Percentiles rank a stretch among this genome's conserved stretches.
Conservation (phyloP, 2,797 vertebrate genomes). For the Typhlichthys eigenmanni region DNA sequence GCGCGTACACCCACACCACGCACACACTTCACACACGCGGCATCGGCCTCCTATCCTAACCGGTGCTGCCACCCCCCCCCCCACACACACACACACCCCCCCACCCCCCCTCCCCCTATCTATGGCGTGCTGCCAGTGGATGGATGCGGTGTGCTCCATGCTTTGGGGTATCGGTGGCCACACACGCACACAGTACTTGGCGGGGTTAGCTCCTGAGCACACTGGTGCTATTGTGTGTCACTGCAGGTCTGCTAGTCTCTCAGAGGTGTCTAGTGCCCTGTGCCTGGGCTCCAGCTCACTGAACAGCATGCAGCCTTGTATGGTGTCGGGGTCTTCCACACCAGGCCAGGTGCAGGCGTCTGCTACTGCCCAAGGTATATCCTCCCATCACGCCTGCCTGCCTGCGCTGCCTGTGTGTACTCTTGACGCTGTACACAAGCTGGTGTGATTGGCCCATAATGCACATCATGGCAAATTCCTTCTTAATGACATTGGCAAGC, state of each 20-base stretch:
- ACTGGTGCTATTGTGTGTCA: constrained; percentile 75
- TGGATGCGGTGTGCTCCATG: constrained; percentile 46
- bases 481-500: no score
- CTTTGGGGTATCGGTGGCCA: constrained; percentile 47
- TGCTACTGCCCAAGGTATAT: constrained; percentile 79
- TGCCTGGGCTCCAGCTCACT: constrained; percentile 81
- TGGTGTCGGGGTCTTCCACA: constrained; percentile 79
- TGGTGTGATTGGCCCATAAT: constrained; percentile 28
- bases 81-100: no score
- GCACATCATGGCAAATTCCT: no score
- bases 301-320: constrained; percentile 86
- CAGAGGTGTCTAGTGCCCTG: constrained; percentile 80
- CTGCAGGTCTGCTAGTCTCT: constrained; percentile 79
- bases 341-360: constrained; percentile 79
- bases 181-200: constrained; percentile 43
- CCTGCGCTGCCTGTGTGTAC: constrained; percentile 56
- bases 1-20: background rate
- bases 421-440: constrained; percentile 51
- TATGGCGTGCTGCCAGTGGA: constrained; percentile 55
- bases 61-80: constrained; percentile 22
- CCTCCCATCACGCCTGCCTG: constrained; percentile 57
- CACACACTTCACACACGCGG: background rate
- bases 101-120: constrained; percentile 16
- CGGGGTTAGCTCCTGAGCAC: constrained; percentile 69
- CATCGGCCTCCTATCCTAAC: constrained; percentile 29